Evolutionary conservation across 2,113 vertebrate genomes (phyloP), one percentile per base, ranked within the genome.

Genomic region (Aix galericulata): DNA sequence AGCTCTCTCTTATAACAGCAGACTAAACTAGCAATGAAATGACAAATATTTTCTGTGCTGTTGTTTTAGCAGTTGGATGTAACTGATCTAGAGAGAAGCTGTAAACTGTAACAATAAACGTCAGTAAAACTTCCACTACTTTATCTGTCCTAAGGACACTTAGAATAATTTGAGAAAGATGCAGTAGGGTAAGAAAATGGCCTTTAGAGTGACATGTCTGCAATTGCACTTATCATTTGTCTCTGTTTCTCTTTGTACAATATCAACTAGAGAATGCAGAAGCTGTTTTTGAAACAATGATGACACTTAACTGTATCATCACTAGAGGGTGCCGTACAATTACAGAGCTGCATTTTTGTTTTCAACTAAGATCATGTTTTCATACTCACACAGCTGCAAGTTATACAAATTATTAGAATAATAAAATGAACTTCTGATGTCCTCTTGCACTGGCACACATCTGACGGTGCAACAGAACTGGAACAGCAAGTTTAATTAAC

Each of bases 241-340:
- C 40, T 40, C 40, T 40, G 13, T 40, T 13, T 40, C 40, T 40
- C 40, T 13, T 40, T 40, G 46, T 18, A 9, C 31, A 34, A 9
- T 31, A 48, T 21, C 34, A 62, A 17, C 6, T 12, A 78, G 32
- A 20, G 68, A 32, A n/a, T 1, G 22, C 27, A 40, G 75, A 58
- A 53, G 6, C 36, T 59, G 59, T 44, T 10, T 34, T 0, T 27
- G 23, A 34, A 58, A 44, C 34, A 27, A 34, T 7, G 31, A 10
- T 18, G 67, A 29, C 46, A 4, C 48, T 48, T 2, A 77, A 26
- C 40, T 90, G 94, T 71, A 72, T 52, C 69, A 77, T 82, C 96
- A 93, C 95, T 94, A 97, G 96, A 96, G 97, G 95, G 96, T 60
- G 87, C 81, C 63, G 23, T 44, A 36, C 0, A 3, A 81, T 36